A percentile compares a stretch with the other conserved stretches of the same genome.
Evolutionary conservation across 2,888 invertebrate genomes (phyloP).

Genomic region (Agriotes lineatus): DNA sequence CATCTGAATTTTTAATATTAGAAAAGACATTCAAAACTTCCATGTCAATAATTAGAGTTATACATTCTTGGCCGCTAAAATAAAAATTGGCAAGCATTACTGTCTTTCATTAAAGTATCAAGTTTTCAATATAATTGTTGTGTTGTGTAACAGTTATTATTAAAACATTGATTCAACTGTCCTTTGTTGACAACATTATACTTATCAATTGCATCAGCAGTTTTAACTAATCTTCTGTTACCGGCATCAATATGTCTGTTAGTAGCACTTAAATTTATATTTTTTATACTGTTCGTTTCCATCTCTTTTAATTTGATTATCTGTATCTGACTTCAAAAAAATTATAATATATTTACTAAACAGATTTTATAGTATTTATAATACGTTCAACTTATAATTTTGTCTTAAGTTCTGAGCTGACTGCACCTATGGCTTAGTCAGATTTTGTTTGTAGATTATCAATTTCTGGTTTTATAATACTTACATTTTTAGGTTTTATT

Average conservation of each 20-base stretch:
- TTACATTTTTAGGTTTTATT: background rate
- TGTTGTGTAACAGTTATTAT: background rate
- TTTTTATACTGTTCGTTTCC: background rate
- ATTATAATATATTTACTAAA: background rate
- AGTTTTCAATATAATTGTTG: conserved; percentile 4
- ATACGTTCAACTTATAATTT: background rate
- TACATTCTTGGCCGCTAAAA: background rate
- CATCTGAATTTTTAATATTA: conserved; percentile 1
- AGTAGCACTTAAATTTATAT: conserved; percentile 6
- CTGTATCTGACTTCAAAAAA: background rate
- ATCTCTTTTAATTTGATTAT: no score
- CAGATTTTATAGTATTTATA: background rate
- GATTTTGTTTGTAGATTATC: conserved; percentile 3
- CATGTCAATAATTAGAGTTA: background rate
- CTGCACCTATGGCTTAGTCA: background rate
- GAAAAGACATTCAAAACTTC: background rate
- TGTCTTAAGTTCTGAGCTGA: background rate
- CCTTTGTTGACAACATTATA: conserved; percentile 10
- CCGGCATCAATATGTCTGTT: conserved; percentile 1
- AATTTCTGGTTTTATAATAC: conserved; percentile 8
- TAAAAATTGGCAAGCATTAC: background rate
- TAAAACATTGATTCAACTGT: background rate
- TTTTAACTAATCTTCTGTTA: conserved; percentile 11
- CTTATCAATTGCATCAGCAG: conserved; percentile 12
- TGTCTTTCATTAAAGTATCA: background rate